These are phyloP conservation scores for Subacronicta megacephala DNA, from an alignment of 2,888 invertebrate species.

Conservation along the genomic window DNA sequence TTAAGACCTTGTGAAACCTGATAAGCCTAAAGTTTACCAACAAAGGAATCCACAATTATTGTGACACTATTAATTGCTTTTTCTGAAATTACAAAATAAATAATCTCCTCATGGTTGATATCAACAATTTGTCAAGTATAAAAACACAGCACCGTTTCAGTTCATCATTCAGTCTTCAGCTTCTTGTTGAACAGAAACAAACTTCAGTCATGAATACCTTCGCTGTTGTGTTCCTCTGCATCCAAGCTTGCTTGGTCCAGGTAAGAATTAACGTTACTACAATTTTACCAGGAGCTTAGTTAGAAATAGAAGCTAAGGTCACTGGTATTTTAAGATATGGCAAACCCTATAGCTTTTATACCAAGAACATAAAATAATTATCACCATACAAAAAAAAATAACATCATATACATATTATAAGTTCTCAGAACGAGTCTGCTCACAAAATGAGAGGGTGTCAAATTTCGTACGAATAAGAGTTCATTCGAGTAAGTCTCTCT, in stretches of 20 bases:
- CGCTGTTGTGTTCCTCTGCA: constrained; percentile 41
- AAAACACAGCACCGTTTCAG: neutral
- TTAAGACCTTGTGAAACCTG: constrained; percentile 17
- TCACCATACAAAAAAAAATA: too few relatives aligned
- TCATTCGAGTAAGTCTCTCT: too few relatives aligned
- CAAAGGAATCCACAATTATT: constrained; percentile 22
- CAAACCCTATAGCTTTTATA: too few relatives aligned
- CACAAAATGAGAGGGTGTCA: too few relatives aligned
- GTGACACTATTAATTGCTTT: neutral
- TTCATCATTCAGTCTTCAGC: constrained; percentile 20
- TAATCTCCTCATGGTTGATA: neutral
- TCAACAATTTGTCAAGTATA: constrained; percentile 10
- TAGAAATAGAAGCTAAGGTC: too few relatives aligned
- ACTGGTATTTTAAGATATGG: too few relatives aligned
- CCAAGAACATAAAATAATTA: too few relatives aligned
- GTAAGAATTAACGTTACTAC: neutral
- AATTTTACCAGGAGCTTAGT: too few relatives aligned
- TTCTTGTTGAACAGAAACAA: constrained; percentile 17
- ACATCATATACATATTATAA: too few relatives aligned
- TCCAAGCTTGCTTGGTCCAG: constrained; percentile 28
- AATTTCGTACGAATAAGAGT: too few relatives aligned
- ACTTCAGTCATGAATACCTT: constrained; percentile 26
- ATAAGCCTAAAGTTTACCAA: constrained; percentile 14
- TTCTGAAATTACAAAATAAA: neutral
- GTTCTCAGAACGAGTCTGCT: too few relatives aligned